These are phyloP conservation scores for Eupithecia insigniata DNA, from an alignment of 2,888 invertebrate genomes.

Conservation along the genomic window DNA sequence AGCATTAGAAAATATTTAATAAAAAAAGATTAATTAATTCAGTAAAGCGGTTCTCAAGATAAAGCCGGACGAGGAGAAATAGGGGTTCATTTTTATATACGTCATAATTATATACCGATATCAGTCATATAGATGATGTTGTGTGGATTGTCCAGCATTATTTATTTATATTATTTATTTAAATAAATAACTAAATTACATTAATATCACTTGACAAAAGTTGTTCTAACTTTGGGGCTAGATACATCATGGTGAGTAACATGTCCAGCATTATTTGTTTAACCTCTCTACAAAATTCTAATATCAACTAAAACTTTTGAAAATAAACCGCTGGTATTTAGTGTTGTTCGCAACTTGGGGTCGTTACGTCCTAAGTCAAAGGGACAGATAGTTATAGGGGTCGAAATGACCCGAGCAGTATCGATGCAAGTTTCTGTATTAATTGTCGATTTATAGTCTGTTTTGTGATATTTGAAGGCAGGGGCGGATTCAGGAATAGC, in stretches of 20 bases:
- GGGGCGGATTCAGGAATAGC: slow-evolving; percentile 15
- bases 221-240: neutral
- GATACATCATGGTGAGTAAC: neutral
- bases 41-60: no score
- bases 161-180: no score
- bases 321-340: slow-evolving; percentile 29
- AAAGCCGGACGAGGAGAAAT: no score
- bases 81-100: no score
- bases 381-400: slow-evolving; percentile 39
- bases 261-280: neutral
- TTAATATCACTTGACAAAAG: neutral
- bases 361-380: slow-evolving; percentile 36
- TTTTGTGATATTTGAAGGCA: slow-evolving; percentile 28
- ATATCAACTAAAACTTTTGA: slow-evolving; percentile 25
- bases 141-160: no score
- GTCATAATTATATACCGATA: no score
- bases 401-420: slow-evolving; percentile 40
- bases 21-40: no score
- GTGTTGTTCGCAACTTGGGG: slow-evolving; percentile 28
- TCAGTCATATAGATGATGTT: no score
- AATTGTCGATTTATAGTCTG: slow-evolving; percentile 45
- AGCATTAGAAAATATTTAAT: no score
- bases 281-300: slow-evolving; percentile 4
- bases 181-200: neutral
- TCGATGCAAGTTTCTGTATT: slow-evolving; percentile 46